These are phyloP conservation scores for Drosophila yakuba DNA, from an alignment of 1,140 invertebrate genomes.

Conservation along the genomic window DNA sequence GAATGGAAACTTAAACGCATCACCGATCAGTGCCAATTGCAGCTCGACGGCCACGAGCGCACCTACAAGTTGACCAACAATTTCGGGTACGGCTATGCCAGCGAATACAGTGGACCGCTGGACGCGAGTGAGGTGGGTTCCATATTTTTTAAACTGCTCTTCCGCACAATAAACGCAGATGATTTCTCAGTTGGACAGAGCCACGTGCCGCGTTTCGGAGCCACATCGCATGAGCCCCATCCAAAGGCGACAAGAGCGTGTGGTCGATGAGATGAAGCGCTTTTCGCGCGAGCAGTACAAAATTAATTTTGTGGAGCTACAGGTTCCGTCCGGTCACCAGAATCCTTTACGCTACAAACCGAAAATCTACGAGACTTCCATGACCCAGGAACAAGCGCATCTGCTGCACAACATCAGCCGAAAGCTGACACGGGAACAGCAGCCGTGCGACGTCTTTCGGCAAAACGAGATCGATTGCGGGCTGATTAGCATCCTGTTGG, in stretches of 20 bases:
- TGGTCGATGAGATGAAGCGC: slow-evolving; percentile 71
- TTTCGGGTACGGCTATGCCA: slow-evolving; percentile 71
- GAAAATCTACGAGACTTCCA: slow-evolving; percentile 69
- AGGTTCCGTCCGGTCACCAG: slow-evolving; percentile 79
- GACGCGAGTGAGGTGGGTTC: slow-evolving; percentile 55
- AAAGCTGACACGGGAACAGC: slow-evolving; percentile 11
- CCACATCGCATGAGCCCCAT: slow-evolving; percentile 65
- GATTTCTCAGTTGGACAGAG: slow-evolving; percentile 55
- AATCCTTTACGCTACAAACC: slow-evolving; percentile 72
- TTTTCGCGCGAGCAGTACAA: slow-evolving; percentile 81
- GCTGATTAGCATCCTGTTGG: slow-evolving; percentile 74
- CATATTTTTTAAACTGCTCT: background rate
- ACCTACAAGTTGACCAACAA: slow-evolving; percentile 55
- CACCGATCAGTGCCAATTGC: slow-evolving; percentile 73
- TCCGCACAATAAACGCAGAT: background rate
- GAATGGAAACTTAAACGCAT: slow-evolving; percentile 79
- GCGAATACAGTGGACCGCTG: slow-evolving; percentile 48
- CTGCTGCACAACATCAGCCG: slow-evolving; percentile 67
- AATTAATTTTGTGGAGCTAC: slow-evolving; percentile 80
- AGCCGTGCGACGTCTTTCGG: slow-evolving; percentile 26
- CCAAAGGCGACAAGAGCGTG: slow-evolving; percentile 63
- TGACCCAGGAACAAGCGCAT: slow-evolving; percentile 73
- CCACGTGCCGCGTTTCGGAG: slow-evolving; percentile 62
- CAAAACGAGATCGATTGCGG: slow-evolving; percentile 74
- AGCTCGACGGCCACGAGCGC: slow-evolving; percentile 56